phyloP scores from a whole-genome alignment of 2,113 vertebrate genomes.

The Microtus pennsylvanicus region DNA sequence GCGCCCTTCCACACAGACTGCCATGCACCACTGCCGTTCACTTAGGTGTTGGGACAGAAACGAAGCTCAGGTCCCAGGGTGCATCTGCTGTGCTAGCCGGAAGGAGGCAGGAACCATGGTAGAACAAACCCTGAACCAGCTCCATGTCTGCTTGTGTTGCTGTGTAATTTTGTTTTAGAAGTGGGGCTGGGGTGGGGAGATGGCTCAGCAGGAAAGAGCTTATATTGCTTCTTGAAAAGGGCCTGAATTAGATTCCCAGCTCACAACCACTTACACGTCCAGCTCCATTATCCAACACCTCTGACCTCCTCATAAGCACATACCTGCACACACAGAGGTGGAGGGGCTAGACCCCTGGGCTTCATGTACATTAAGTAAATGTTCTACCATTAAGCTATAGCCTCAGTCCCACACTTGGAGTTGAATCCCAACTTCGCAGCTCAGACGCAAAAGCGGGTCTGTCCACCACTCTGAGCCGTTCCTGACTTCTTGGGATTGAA shows the following conservation, averaged over 20 bases:
- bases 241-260: no score
- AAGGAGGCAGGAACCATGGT: neutral
- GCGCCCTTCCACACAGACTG: slow-evolving; percentile 74
- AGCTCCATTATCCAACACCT: neutral
- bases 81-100: no score
- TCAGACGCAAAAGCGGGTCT: neutral
- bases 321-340: neutral
- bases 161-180: neutral
- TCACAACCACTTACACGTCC: neutral
- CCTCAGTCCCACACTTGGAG: neutral
- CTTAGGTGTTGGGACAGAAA: slow-evolving; percentile 70
- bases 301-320: neutral
- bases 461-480: neutral
- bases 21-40: slow-evolving; percentile 54
- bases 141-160: neutral
- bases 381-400: neutral
- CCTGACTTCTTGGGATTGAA: neutral
- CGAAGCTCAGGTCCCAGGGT: slow-evolving; percentile 63
- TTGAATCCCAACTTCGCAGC: neutral
- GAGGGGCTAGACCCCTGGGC: neutral
- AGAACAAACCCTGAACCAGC: neutral
- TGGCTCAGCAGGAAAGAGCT: neutral
- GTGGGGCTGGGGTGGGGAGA: neutral
- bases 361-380: neutral
- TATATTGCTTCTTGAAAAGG: neutral